Conservation (phyloP, 2,797 vertebrate species). For the Phoeniculus purpureus region DNA sequence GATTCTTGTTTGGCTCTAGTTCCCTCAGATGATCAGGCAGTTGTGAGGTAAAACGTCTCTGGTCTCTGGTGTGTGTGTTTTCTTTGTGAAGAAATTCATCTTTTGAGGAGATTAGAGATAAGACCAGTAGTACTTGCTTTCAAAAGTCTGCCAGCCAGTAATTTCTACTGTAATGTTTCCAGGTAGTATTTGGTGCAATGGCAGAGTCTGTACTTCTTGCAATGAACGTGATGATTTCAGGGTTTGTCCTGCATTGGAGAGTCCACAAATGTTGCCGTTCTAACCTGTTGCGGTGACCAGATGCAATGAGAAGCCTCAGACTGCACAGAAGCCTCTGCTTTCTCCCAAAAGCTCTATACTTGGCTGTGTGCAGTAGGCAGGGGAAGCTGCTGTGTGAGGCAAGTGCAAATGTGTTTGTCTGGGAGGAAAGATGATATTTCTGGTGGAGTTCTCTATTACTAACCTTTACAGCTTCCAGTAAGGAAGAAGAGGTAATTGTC, state of each 20-base stretch:
- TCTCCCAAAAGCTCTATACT: not conserved
- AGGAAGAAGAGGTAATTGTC: conserved; percentile 3
- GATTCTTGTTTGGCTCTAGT: not conserved
- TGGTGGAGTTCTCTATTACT: not conserved
- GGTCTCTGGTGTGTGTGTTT: not conserved
- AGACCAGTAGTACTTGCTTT: not conserved
- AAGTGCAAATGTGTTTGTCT: not conserved
- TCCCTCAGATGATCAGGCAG: not conserved
- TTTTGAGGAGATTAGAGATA: not conserved
- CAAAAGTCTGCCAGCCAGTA: not conserved
- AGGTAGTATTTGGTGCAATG: not conserved
- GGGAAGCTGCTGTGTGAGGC: not conserved
- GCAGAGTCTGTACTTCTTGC: not conserved
- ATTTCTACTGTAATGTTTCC: not conserved
- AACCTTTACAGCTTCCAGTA: not conserved
- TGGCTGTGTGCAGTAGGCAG: not conserved
- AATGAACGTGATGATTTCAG: not conserved
- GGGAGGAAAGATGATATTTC: conserved; percentile 14
- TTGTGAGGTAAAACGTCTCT: not conserved
- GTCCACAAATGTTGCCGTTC: not conserved
- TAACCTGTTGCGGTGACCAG: not conserved
- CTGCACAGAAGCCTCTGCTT: not conserved
- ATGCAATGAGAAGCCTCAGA: not conserved
- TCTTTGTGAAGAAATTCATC: not conserved
- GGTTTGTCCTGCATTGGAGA: not conserved